Percentiles rank a stretch among this genome's conserved stretches.
Conservation (phyloP, 2,113 vertebrate genomes). For the Elephas maximus region DNA sequence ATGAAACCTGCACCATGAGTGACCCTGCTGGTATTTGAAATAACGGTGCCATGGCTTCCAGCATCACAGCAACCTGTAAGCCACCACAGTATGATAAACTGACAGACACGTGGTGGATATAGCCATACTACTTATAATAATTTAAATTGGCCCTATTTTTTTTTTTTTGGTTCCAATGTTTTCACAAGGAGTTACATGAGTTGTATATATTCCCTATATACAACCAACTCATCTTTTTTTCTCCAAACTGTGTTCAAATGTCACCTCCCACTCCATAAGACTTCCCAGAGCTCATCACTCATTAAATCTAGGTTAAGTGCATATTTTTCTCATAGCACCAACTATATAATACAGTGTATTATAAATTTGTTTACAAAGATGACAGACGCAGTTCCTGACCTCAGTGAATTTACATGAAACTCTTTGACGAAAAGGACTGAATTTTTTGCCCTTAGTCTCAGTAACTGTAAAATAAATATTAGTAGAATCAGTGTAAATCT, state of each 20-base stretch:
- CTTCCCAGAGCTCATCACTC: not conserved
- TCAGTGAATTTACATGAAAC: not conserved
- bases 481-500: not conserved
- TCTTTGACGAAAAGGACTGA: not conserved
- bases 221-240: not conserved
- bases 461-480: not conserved
- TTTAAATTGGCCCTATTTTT: constrained; percentile 6
- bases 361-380: not conserved
- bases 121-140: not conserved
- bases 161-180: not conserved
- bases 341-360: not conserved
- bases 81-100: no score
- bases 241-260: not conserved
- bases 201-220: not conserved
- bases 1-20: no score
- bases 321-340: not conserved
- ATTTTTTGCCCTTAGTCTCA: not conserved
- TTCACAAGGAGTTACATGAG: not conserved
- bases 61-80: no score
- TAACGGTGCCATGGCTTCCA: no score
- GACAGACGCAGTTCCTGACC: not conserved
- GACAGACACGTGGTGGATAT: not conserved
- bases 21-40: no score
- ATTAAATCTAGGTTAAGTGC: constrained; percentile 20
- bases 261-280: not conserved